Evolutionary conservation across 2,113 vertebrate species (phyloP), one percentile per base, ranked within the genome.

Genomic region (Istiophorus platypterus): DNA sequence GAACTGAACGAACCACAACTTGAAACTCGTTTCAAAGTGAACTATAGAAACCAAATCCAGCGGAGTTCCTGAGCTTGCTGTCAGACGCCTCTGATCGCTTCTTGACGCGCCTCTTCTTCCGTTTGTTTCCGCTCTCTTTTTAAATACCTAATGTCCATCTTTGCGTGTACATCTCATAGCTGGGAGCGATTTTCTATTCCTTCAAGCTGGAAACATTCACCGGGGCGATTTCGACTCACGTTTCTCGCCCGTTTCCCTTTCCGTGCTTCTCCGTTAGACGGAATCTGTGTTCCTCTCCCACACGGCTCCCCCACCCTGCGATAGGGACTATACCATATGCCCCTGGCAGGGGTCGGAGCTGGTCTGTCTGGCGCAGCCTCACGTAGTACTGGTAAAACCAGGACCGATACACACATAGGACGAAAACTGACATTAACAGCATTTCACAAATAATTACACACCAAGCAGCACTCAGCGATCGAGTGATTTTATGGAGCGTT

Each of bases 271-370:
- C 93, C 82, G 93, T 91, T 91, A 86, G 76, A 82, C 92, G 80
- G 92, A 93, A 89, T 85, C 89, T 87, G 85, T 91, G 90, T 89
- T 88, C 1, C 88, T 61, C 84, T 68, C 72, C 82, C 80, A 88
- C 86, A 86, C 88, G 58, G 85, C 88, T 91, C 95, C 93, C 86
- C 94, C 94, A 92, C 92, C 93, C 95, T 90, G 91, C 78, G 72
- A 85, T 73, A 42, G 47, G 95, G 95, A 93, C 84, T 45, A 78
- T 92, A 94, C 95, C 94, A 95, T 62, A 1, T 85, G 17, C 13
- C 14, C 15, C 27, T 17, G 65, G 42, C 26, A 18, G 91, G 89
- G 89, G 88, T 63, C 34, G 42, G 7, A 22, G 74, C 56, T 20
- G 27, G 34, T 37, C 29, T 64, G 67, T 76, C 84, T 89, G 88